A percentile compares a stretch with the other conserved stretches of the same genome.
phyloP scores from a whole-genome alignment of 1,140 invertebrate genomes.

The Manduca sexta region DNA sequence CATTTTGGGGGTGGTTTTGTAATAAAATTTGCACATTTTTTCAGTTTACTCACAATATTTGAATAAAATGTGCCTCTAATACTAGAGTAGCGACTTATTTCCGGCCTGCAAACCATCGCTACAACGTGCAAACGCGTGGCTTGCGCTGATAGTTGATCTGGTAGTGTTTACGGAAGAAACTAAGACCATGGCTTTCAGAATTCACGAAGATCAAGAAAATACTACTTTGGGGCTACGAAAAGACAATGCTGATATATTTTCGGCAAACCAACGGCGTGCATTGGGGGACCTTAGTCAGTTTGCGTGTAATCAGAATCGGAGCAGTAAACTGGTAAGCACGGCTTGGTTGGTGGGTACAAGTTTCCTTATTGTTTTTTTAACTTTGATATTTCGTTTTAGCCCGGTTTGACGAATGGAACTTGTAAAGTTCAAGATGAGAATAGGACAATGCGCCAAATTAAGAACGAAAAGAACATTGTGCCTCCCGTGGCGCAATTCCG shows the following conservation, averaged over 20 bases:
- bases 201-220: slow-evolving; percentile 81
- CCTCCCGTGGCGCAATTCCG: slow-evolving; percentile 79
- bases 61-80: slow-evolving; percentile 45
- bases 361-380: slow-evolving; percentile 1
- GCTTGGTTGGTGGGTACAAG: slow-evolving; percentile 3
- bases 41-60: slow-evolving; percentile 37
- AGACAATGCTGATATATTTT: slow-evolving; percentile 62
- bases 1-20: slow-evolving; percentile 52
- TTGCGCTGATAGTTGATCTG: slow-evolving; percentile 21
- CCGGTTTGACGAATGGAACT: slow-evolving; percentile 58
- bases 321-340: slow-evolving; percentile 55
- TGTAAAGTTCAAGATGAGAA: slow-evolving; percentile 67
- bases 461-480: slow-evolving; percentile 66
- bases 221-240: slow-evolving; percentile 49
- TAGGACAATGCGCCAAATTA: slow-evolving; percentile 56
- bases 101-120: slow-evolving; percentile 32
- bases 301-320: slow-evolving; percentile 60
- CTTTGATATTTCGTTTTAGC: slow-evolving; percentile 30
- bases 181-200: slow-evolving; percentile 76
- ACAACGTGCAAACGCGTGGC: slow-evolving; percentile 27
- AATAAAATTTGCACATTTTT: slow-evolving; percentile 26
- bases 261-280: slow-evolving; percentile 73
- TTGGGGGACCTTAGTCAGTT: slow-evolving; percentile 62
- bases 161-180: slow-evolving; percentile 54
- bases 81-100: slow-evolving; percentile 24